Evolutionary conservation across 2,888 invertebrate species (phyloP), one percentile per base, ranked within the genome.

Genomic region (Leptopilina syphax): DNA sequence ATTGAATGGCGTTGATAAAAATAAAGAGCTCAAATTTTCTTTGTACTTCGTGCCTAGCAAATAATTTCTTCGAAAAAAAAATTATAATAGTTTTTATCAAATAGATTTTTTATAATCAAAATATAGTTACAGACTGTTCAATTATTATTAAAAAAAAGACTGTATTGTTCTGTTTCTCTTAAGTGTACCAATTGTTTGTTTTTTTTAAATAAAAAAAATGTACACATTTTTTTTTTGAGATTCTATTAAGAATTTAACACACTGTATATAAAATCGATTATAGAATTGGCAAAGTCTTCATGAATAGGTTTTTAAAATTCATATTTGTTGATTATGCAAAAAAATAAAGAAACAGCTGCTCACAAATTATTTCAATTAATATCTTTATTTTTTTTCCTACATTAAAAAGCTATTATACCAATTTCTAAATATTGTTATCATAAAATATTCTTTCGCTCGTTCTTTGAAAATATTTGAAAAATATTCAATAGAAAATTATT

Each of bases 331-430:
- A 73, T 73, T 73, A 57, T 73, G 27, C 54, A 73, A 60, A 73
- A 24, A 57, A 60, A 34, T 34, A 73, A 73, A 73, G 57, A 73
- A 73, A 73, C 57, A 73, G 73, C 57, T 73, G 73, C 73, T 73
- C 73, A 73, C 73, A 34, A 10, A 50, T 50, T 10, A 50, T 50
- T 50, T 12, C 18, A 18, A 18, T 50, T 1, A 50, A 10, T 50
- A 50, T 10, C 50, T 10, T 10, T 9, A 9, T 50, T 50, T 50
- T 50, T 50, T 10, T 50, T 50, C 50, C 50, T 50, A 50, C 50
- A 50, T 50, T 10, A 50, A 50, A 50, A 50, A 50, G 50, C 9
- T 10, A 44, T 44, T 44, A 34, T 34, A 44, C 44, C 44, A 50
- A 50, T 50, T 50, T 50, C 0, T 18, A 60, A 60, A 60, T 60